Evolutionary conservation across 1,140 invertebrate species (phyloP), one percentile per base, ranked within the genome.

Genomic region (Diuraphis noxia): DNA sequence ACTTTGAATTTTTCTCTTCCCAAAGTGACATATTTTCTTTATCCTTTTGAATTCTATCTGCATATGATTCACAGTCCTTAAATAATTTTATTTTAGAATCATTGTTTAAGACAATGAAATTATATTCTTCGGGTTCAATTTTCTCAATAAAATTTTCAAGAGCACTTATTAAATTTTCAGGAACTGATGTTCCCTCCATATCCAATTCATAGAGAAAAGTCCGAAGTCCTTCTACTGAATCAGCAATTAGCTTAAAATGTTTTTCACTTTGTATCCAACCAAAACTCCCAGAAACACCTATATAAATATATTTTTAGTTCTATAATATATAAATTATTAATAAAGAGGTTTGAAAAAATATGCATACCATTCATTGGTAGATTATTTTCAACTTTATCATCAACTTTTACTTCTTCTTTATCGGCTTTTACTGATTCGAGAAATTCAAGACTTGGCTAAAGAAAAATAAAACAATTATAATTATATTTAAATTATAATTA

Each of bases 31-130:
- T 21, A 36, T 52, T 36, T 52, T 91, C 77, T 17, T 81, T 6
- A 43, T 46, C 89, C 1, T 52, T 46, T 6, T 81, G 17, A 36
- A 34, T 36, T 91, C 89, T 91, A 10, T 91, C 89, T 49, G 77
- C 9, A 52, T 91, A 91, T 8, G 89, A 91, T 82, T 91, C 88
- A 90, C 90, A 92, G n/a, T 92, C 92, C 6, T 87, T 72, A 88
- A 56, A 92, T 77, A 92, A 85, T 92, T 92, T 92, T 43, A 92
- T 85, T 90, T 89, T 90, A 46, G 88, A 84, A 46, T 85, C 49
- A 77, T 92, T 92, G 13, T 84, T 91, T 1, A 72, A 88, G 10
- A 85, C 36, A 34, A 92, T 85, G 7, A 84, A 9, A 90, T 90
- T 90, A 46, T 36, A 88, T 86, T 90, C 77, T 34, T 92, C 49